These are phyloP conservation scores for Gymnopithys bicolor DNA, from an alignment of 2,797 vertebrate species.

Conservation along the genomic window DNA sequence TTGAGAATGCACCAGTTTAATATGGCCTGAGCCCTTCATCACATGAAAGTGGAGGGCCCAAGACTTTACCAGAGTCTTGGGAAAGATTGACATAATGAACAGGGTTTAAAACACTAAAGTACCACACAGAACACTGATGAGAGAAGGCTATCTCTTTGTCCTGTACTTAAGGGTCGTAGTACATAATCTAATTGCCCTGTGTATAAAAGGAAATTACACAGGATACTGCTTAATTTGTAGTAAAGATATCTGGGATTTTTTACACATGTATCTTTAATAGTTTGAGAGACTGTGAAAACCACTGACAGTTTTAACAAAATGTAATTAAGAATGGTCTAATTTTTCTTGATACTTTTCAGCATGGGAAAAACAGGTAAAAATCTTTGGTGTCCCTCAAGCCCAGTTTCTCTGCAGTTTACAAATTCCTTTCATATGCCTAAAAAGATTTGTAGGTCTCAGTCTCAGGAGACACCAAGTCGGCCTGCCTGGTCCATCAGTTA, in stretches of 20 bases:
- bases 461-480: not conserved
- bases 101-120: not conserved
- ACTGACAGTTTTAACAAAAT: not conserved
- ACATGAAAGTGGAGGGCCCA: not conserved
- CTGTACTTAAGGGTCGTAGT: not conserved
- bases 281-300: not conserved
- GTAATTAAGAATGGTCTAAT: not conserved
- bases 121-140: too few species aligned
- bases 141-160: not conserved
- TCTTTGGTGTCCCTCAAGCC: not conserved
- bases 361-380: not conserved
- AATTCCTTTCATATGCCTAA: not conserved
- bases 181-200: not conserved
- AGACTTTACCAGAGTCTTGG: not conserved
- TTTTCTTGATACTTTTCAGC: not conserved
- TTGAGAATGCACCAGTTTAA: not conserved
- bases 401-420: not conserved
- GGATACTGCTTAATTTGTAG: not conserved
- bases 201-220: not conserved
- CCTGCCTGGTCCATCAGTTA: not conserved
- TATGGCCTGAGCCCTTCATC: not conserved
- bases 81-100: not conserved
- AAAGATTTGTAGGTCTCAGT: not conserved
- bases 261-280: not conserved
- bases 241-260: not conserved